Base-by-base conservation (phyloP, 2,888 invertebrate species). In the Pteria penguin region DNA sequence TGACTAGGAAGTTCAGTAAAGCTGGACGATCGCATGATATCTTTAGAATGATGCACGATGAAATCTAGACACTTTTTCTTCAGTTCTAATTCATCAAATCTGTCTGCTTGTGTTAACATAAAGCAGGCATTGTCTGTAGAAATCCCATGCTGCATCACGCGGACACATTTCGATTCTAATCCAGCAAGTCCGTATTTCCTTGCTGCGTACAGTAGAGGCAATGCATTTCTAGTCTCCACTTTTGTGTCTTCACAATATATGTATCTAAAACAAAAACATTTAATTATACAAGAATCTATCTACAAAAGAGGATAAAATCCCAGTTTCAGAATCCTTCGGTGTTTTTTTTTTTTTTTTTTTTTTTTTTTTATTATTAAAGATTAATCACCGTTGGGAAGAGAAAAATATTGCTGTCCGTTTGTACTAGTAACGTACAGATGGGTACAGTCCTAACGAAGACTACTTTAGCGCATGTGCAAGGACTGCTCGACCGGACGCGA, bases 161-260 rank as follows among this genome's bases (percentile, higher is more conserved):
- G 72, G 11, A 80, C 65, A 60, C 85, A 85, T 66, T 75, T 82
- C 52, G 80, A 72, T 32, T 79, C 78, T 54, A 85, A 67, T 18
- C 72, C 75, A 36, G 76, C 69, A 4, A 84, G 66, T 8, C 72
- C 61, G 63, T 84, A 85, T 60, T 83, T 85, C 69, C 81, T 76
- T 27, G 83, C 79, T 11, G 75, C 75, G 66, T 83, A 81, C 24
- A 83, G 67, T 8, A 79, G 52, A 11, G 68, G 55, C 29, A 69
- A 36, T 18, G 76, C 76, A 11, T 63, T 77, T 58, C 69, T 77
- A 14, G 60, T 65, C 11, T 77, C 76, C n/a, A 77, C 60, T 52
- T 77, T 77, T 2, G 67, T 65, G 31, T 77, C 72, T 22, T 77
- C 76, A 22, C 68, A 69, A 45, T 77, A 77, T 18, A 77, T 77